Evolutionary conservation across 2,797 vertebrate genomes (phyloP), one percentile per base, ranked within the genome.

Genomic region (Pseudochaenichthys georgianus): DNA sequence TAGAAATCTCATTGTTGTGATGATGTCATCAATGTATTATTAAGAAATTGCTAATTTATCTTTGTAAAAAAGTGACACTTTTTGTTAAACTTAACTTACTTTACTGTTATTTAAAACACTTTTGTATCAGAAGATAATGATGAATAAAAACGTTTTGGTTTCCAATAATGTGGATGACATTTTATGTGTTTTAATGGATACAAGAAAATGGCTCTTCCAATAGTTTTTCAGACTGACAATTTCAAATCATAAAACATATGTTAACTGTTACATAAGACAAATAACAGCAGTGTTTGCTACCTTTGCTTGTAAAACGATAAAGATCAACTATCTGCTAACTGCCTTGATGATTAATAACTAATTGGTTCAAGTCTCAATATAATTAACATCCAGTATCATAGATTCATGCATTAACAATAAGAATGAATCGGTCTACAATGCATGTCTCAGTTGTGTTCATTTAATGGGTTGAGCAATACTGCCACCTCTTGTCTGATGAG

Each of bases 41-140:
- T 96, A 96, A 82, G 69, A 96, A 96, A 82, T 59, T 96, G 96
- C 94, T 99, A 98, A 99, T 99, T 99, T 99, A 99, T 99, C 97
- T 94, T 96, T 99, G 96, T 98, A 93, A 90, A 93, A 80, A 86
- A 38, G 34, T 38, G 34, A 38, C 34, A 7, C 5, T 38, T 38
- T 38, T 38, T 38, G 6, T 38, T 38, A 9, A 38, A 38, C 34
- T 38, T 38, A 38, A 38, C 34, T 38, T 7, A 38, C 34, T 38
- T 38, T 9, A 38, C 34, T 38, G 89, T 94, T 94, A 96, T 95
- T 95, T 95, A 95, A 95, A 75, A 90, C 73, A 86, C 86, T 96
- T 95, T 96, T 96, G 94, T 96, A 96, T 95, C 90, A 93, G 88
- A 94, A 91, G 87, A 93, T 78, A 82, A 90, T 83, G 80, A 90